Evolutionary conservation across 2,888 invertebrate species (phyloP).

Genomic region (Ypsolopha scabrella): DNA sequence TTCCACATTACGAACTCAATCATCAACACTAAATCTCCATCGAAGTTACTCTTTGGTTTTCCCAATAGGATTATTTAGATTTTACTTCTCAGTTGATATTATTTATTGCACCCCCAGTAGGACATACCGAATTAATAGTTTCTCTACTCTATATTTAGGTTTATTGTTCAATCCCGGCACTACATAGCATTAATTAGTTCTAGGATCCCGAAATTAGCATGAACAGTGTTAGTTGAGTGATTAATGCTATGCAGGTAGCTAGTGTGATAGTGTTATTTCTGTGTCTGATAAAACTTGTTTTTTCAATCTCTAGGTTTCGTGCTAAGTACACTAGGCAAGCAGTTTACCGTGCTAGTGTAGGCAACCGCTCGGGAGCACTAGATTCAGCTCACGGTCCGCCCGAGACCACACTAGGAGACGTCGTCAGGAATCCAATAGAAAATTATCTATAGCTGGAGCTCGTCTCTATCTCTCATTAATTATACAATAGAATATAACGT

Average conservation of each 20-base stretch:
- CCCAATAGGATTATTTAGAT: too few relatives aligned
- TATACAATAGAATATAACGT: slow-evolving; percentile 48
- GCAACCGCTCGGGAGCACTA: slow-evolving; percentile 70
- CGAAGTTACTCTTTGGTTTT: too few relatives aligned
- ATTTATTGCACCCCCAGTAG: neutral
- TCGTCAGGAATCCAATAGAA: slow-evolving; percentile 59
- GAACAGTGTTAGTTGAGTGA: slow-evolving; percentile 23
- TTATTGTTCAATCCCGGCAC: slow-evolving; percentile 10
- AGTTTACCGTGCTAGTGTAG: slow-evolving; percentile 67
- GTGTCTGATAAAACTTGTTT: slow-evolving; percentile 53
- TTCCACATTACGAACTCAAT: neutral
- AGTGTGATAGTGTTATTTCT: slow-evolving; percentile 37
- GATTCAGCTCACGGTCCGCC: slow-evolving; percentile 63
- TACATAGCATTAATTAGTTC: slow-evolving; percentile 59
- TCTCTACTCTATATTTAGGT: neutral
- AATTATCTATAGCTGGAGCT: slow-evolving; percentile 41
- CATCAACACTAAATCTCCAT: neutral
- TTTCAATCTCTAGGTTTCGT: slow-evolving; percentile 71
- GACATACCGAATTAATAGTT: neutral
- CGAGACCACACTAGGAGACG: slow-evolving; percentile 65
- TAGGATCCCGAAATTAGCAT: neutral
- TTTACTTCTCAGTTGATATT: neutral
- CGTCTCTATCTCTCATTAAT: slow-evolving; percentile 40
- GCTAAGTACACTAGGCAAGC: slow-evolving; percentile 71
- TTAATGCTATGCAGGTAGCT: slow-evolving; percentile 64